Conservation (phyloP, 35 echinoderm and acorn worm genomes). For the Patiria miniata region DNA sequence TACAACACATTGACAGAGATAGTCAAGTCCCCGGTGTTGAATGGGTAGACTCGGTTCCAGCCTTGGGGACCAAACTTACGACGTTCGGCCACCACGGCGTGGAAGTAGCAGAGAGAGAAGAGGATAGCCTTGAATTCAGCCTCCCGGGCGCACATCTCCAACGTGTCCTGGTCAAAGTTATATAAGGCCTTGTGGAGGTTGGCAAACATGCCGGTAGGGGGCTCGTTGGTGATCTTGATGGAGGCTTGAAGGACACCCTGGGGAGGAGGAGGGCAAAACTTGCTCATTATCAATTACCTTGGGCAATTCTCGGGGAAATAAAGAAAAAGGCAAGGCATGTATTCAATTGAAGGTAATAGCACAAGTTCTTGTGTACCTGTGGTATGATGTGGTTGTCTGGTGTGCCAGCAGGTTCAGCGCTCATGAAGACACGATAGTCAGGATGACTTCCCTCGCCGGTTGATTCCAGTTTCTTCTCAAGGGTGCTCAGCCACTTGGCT, state of each 20-base stretch:
- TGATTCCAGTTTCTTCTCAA: constrained; percentile 96
- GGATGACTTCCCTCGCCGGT: constrained; percentile 85
- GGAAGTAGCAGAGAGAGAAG: constrained; percentile 99
- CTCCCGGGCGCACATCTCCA: constrained; percentile 99
- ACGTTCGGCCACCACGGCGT: constrained; percentile 95
- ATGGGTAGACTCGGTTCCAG: constrained; percentile 95
- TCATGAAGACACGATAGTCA: constrained; percentile 94
- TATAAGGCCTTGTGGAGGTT: constrained; percentile 97
- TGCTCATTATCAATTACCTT: too few species aligned
- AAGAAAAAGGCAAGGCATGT: neutral
- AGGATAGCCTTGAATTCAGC: constrained; percentile 97
- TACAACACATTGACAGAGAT: constrained; percentile 98
- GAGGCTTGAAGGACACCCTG: constrained; percentile 87
- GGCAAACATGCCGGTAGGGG: constrained; percentile 99
- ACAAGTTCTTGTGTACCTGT: too few species aligned
- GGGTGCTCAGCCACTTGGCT: constrained; percentile 96
- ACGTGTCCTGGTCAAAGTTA: constrained; percentile 95
- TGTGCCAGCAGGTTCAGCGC: constrained; percentile 85
- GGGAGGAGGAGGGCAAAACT: neutral
- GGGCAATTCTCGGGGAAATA: too few species aligned
- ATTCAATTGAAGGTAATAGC: neutral
- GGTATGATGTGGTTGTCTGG: constrained; percentile 93
- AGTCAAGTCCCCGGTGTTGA: constrained; percentile 98
- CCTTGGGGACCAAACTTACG: constrained; percentile 98
- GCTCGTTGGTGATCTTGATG: constrained; percentile 99